Conservation (phyloP, 2,113 vertebrate species). For the Urocitellus parryii region DNA sequence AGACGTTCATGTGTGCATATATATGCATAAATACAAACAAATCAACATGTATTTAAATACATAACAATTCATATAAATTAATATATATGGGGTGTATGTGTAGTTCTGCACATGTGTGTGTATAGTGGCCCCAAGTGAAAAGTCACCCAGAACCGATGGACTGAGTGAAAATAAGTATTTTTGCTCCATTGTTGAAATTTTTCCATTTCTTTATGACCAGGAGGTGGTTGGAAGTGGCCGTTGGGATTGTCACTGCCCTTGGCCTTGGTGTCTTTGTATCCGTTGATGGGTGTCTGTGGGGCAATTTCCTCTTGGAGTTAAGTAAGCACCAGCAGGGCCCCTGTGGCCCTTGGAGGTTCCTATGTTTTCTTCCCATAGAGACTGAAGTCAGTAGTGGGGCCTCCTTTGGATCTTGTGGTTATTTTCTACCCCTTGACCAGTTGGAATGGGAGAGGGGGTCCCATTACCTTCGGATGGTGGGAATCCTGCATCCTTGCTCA, state of each 20-base stretch:
- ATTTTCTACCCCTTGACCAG: not conserved
- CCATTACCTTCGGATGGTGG: not conserved
- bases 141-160: not conserved
- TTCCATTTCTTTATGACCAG: constrained; percentile 4
- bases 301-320: constrained; percentile 79
- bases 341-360: constrained; percentile 13
- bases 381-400: not conserved
- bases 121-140: not conserved
- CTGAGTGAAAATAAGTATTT: not conserved
- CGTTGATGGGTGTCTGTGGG: constrained; percentile 74
- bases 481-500: not conserved
- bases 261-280: constrained; percentile 21
- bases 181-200: constrained; percentile 34
- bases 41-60: too few relatives aligned
- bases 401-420: not conserved
- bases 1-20: too few relatives aligned
- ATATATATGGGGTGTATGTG: not conserved
- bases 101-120: not conserved
- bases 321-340: constrained; percentile 63
- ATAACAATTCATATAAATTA: not conserved
- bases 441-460: not conserved
- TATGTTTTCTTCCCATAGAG: not conserved
- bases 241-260: constrained; percentile 57
- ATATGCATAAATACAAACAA: too few relatives aligned
- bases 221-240: constrained; percentile 39